A percentile compares a stretch with the other conserved stretches of the same genome.
These are phyloP conservation scores for Leuctra nigra DNA, from an alignment of 2,888 invertebrate genomes.

Conservation along the genomic window DNA sequence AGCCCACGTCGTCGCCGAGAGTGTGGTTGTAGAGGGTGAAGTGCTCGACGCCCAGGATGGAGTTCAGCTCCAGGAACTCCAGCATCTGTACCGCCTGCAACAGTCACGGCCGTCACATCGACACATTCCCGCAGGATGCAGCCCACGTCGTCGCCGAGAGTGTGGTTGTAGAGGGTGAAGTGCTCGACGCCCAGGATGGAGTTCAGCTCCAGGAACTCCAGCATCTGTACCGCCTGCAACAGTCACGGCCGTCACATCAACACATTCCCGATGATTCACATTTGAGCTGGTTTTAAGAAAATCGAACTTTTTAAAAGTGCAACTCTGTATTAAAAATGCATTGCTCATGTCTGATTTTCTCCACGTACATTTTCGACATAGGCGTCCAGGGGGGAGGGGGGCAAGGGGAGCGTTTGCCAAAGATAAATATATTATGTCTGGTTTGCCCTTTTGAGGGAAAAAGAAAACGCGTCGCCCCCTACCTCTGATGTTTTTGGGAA, in stretches of 20 bases:
- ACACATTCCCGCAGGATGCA: conserved; percentile 68
- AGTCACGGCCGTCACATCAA: conserved; percentile 56
- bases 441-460: too few relatives aligned
- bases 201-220: conserved; percentile 88
- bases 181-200: conserved; percentile 74
- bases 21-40: conserved; percentile 91
- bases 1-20: conserved; percentile 68
- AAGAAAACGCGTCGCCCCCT: too few relatives aligned
- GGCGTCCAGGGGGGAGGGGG: too few relatives aligned
- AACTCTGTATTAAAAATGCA: too few relatives aligned
- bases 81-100: conserved; percentile 69
- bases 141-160: conserved; percentile 68
- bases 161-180: conserved; percentile 88
- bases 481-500: too few relatives aligned
- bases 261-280: conserved; percentile 63
- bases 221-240: conserved; percentile 66
- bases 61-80: conserved; percentile 85
- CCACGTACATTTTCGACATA: too few relatives aligned
- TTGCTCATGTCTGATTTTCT: too few relatives aligned
- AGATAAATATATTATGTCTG: too few relatives aligned
- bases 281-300: too few relatives aligned
- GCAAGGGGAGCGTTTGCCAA: too few relatives aligned
- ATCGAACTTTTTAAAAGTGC: too few relatives aligned
- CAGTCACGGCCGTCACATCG: conserved; percentile 56
- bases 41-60: conserved; percentile 74